Evolutionary conservation across 37 sponge, comb jelly and placozoan species (phyloP).

Genomic region (Tethya wilhelma): DNA sequence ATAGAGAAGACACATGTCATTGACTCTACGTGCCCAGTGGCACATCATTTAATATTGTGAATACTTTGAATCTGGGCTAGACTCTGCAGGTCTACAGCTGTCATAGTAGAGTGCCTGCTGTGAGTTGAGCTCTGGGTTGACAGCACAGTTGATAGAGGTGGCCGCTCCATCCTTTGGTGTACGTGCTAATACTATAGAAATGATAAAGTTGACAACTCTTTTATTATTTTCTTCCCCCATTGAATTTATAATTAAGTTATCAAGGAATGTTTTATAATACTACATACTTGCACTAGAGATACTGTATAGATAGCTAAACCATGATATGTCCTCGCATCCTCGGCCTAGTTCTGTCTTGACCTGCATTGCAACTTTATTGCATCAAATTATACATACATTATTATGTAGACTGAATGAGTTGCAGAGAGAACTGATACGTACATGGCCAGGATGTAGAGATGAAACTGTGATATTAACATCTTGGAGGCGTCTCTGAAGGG

Average conservation of each 20-base stretch:
- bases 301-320: background rate
- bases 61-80: background rate
- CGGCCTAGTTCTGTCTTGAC: no score
- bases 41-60: background rate
- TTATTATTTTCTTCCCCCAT: background rate
- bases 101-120: slow-evolving; percentile 21
- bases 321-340: background rate
- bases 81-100: no score
- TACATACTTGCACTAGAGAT: background rate
- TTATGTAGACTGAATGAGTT: no score
- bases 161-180: slow-evolving; percentile 63
- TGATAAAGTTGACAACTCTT: background rate
- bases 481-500: slow-evolving; percentile 65
- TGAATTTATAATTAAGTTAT: no score
- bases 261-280: no score
- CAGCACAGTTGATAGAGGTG: slow-evolving; percentile 71
- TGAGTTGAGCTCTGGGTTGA: slow-evolving; percentile 70
- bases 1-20: background rate
- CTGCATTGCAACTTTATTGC: no score
- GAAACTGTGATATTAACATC: slow-evolving; percentile 65
- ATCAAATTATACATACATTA: no score
- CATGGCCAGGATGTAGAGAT: slow-evolving; percentile 71
- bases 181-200: background rate
- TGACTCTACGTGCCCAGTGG: no score
- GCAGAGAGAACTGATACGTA: no score